Base-by-base conservation (phyloP, 2,888 invertebrate genomes). In the Zaprionus lineosus region DNA sequence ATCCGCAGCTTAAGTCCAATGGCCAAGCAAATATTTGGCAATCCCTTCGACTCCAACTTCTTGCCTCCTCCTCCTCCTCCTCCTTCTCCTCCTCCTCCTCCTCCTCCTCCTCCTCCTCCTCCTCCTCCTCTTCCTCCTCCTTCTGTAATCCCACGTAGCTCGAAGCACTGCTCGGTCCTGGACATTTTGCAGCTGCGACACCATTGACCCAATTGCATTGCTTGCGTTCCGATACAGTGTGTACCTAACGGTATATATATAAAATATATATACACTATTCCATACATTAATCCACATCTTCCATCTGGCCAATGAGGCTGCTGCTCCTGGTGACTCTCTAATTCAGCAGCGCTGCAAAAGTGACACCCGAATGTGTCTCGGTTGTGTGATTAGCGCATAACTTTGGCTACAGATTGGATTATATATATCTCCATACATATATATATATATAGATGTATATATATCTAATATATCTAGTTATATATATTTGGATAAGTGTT, bases 311-410 rank as follows among this genome's bases (percentile, higher is more conserved):
- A n/a, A n/a, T n/a, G n/a, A n/a, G n/a, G n/a, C n/a, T 12, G 16
- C n/a, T 33, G 24, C 7, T 31, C n/a, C 1, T 29, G 44, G 41
- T 47, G 33, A 15, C 21, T 39, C 43, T 51, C 62, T 63, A 76
- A 72, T 73, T 76, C 65, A 76, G 58, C 60, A 51, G 48, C 37
- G 55, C 61, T 58, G 52, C 58, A 64, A 53, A 65, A 60, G 51
- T 51, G 41, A 34, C 31, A 40, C 36, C 26, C 48, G 60, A 71
- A 68, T 72, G 64, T 15, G 68, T 72, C 68, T 72, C 58, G 40
- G 48, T 60, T 62, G 72, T 70, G 74, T 74, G 66, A 76, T 76
- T 76, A 66, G 58, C 43, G 52, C 36, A 59, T 64, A 68, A 64
- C 63, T 68, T 53, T 64, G 29, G n/a, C 14, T 14, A 33, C 14